phyloP scores from a whole-genome alignment of 2,888 invertebrate species.

The Ochropleura leucogaster region DNA sequence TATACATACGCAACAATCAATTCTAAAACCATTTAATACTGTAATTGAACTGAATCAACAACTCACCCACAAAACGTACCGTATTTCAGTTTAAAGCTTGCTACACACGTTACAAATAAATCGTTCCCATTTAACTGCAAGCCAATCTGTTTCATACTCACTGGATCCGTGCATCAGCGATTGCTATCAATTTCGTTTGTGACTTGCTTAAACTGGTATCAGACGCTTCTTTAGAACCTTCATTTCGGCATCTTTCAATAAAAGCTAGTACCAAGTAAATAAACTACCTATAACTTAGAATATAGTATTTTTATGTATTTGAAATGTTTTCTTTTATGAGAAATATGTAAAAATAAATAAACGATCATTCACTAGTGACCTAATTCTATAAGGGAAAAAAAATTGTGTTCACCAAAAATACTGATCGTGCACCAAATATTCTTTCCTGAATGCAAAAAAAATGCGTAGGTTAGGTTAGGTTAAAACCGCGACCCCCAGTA shows the following conservation, averaged over 20 bases:
- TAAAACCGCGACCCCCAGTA: too few species aligned
- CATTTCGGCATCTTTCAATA: neutral
- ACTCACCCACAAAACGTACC: neutral
- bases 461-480: too few species aligned
- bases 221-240: neutral
- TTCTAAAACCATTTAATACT: neutral
- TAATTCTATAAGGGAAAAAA: too few species aligned
- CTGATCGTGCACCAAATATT: too few species aligned
- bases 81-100: constrained; percentile 2
- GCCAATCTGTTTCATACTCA: constrained; percentile 34
- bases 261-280: neutral
- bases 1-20: neutral
- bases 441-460: too few species aligned
- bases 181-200: constrained; percentile 40
- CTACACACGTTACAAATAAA: constrained; percentile 14
- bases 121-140: constrained; percentile 23
- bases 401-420: too few species aligned
- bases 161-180: constrained; percentile 16
- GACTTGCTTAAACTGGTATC: constrained; percentile 5
- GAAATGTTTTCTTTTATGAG: too few species aligned
- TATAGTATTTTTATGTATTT: too few species aligned
- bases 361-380: neutral
- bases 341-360: too few species aligned
- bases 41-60: neutral
- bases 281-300: too few species aligned